Evolutionary conservation across 2,888 invertebrate species (phyloP), one percentile per base, ranked within the genome.

Genomic region (Koerneria pararmatus): DNA sequence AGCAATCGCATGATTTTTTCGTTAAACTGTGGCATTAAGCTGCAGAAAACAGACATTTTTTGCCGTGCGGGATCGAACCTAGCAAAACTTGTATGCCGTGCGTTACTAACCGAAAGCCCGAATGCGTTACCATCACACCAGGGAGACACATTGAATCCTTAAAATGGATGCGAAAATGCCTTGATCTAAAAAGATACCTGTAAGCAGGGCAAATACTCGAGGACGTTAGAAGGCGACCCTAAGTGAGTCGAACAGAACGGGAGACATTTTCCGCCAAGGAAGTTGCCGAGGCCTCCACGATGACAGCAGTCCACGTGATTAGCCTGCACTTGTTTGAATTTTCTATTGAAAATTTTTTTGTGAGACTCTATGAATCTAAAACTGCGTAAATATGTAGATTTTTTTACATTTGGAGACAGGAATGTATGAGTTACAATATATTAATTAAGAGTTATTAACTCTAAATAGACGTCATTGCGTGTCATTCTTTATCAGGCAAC

Each of bases 261-360:
- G 71, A 80, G 75, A 63, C 80, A 80, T 56, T 79, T 77, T 15
- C 80, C 80, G 35, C 77, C 77, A 56, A 72, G 71, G 69, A 79
- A 74, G 24, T 71, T 59, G 22, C 67, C 68, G 15, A 80, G 62
- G 29, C 78, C 78, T 34, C 70, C 74, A 8, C 75, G 60, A 56
- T 71, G 70, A 57, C 79, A 79, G 66, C 79, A 78, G 5, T 67
- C 65, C 15, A 72, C 67, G 69, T 79, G 79, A 58, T 80, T 79
- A 0, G 75, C 73, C 64, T 66, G 60, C 53, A 65, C 4, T 6
- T 15, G 1, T 6, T 34, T 46, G 41, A 27, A 6, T 5, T 29
- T 4, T 31, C 1, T 8, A 51, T 22, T 27, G 24, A 22, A 8
- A 27, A 27, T n/a, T 51, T 51, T 8, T 4, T n/a, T 3, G 22